Base-by-base conservation (phyloP, 2,888 invertebrate species). In the Cosmorhoe ocellata region DNA sequence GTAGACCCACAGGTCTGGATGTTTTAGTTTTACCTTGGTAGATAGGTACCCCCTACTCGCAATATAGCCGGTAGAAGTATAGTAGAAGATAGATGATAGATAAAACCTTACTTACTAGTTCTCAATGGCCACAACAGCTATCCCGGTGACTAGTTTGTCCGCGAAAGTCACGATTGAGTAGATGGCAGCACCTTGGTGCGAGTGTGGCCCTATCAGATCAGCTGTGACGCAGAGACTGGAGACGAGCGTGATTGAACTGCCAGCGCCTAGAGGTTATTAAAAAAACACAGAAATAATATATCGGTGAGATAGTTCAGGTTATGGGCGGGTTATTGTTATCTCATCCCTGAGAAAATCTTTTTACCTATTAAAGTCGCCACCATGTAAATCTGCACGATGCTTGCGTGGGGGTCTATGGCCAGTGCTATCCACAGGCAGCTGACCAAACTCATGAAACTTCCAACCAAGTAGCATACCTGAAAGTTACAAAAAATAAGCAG, bases 131-230 rank as follows among this genome's bases (percentile, higher is more conserved):
- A 96, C 93, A n/a, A 98, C 96, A 11, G 95, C 96, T 22, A 95
- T 81, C 0, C 98, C 98, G 57, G 97, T 97, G 30, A 97, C 94
- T 1, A 98, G 87, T 88, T 98, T 98, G 81, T 98, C 98, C 14
- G 95, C 93, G 77, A 98, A 98, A 51, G 98, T 98, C 81, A 98
- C 98, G 28, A 96, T 93, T 22, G 98, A 98, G 80, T 97, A 98
- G 33, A 98, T 96, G 62, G 97, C 95, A 2, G 97, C 98, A 42
- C 97, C 96, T 70, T 95, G 96, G 69, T 96, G 95, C 0, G 95
- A 94, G 80, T 97, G 95, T 2, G 93, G 91, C 31, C 96, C 97
- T 61, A 98, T 98, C 65, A 98, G 91, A 80, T 98, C 96, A 0
- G 98, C 96, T 0, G 97, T 97, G 55, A 98, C 92, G 58, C 97